Base-by-base conservation (phyloP, 2,888 invertebrate species). In the Dorcus parallelipipedus region DNA sequence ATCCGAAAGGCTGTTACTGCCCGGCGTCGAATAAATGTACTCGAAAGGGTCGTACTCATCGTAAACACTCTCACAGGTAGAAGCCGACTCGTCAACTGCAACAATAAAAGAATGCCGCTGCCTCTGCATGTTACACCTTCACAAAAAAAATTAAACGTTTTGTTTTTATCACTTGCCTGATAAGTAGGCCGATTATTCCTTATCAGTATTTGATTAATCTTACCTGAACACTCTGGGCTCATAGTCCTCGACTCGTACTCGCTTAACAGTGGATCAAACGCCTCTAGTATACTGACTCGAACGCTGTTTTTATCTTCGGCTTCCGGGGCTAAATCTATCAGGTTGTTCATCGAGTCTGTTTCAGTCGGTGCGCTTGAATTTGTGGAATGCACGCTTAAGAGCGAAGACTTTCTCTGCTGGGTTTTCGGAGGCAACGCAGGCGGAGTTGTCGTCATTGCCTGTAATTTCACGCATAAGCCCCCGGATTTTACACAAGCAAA, bases 31-130 rank as follows among this genome's bases (percentile, higher is more conserved):
- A 71, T 88, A 87, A 75, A 90, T 83, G 73, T 88, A 90, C 74
- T 90, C 89, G 69, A 89, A 89, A n/a, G 89, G 89, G 77, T 90
- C 89, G 71, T 88, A 89, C 60, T 88, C 86, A 69, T 89, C 87
- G 70, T 90, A 90, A 63, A 89, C 86, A 52, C 87, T 87, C 59
- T 80, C 83, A 66, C 83, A 82, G 64, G 86, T 83, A 20, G 86
- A 85, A 63, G 79, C 80, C 59, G 79, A 74, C 67, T 83, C 83
- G 69, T 82, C 83, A 72, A 74, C 73, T 78, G 77, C 26, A 33
- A 33, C 26, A 33, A 7, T 1, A 7, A 33, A 72, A 75, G 77
- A 10, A 26, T 54, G 17, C 14, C 14, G 14, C 26, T 33, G 41
- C 4, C 41, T n/a, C 41, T 41, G 9, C n/a, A 10, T 41, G 1